Base-by-base conservation (phyloP, 2,113 vertebrate species). In the Coracopsis vasa region DNA sequence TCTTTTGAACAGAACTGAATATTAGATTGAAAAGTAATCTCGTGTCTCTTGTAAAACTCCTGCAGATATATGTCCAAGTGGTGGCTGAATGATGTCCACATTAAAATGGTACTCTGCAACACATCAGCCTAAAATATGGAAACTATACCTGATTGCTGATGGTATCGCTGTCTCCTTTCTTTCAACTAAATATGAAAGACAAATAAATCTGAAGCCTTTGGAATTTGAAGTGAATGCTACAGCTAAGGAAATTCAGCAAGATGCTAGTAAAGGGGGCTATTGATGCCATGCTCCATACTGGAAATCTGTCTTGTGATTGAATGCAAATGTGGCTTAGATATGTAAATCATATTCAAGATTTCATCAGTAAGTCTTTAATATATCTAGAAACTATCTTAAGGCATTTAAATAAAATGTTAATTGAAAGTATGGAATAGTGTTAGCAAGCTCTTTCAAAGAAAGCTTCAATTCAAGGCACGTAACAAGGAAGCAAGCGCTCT, bases 401-500 rank as follows among this genome's bases (percentile, higher is more conserved):
- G 73, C 80, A 79, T 96, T 96, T 96, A 89, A 95, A 94, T 75
- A 94, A 95, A 96, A 96, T 94, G 91, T 94, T 97, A 96, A 97
- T 95, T 96, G 92, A 87, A 97, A 94, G 88, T 69, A 91, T 47
- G 65, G 37, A 86, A 89, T 45, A 75, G 65, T 75, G 92, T 88
- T 90, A 96, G 83, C 82, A 92, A 94, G 94, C 88, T 94, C 88
- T 93, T 96, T 92, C 88, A 94, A 91, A 94, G 92, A 80, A 95
- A 87, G 53, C 92, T 85, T 89, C 77, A 80, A 94, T 96, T 96
- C 88, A 37, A 95, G 73, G 92, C 91, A 94, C 56, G 45, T 96
- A 97, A 92, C 56, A 24, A 84, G 96, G 92, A 96, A 97, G 92
- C 88, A 75, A 94, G 48, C 3, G 4, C 80, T 96, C 85, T 95